Conservation (phyloP, 2,797 vertebrate genomes). For the Jordanella pulchra region DNA sequence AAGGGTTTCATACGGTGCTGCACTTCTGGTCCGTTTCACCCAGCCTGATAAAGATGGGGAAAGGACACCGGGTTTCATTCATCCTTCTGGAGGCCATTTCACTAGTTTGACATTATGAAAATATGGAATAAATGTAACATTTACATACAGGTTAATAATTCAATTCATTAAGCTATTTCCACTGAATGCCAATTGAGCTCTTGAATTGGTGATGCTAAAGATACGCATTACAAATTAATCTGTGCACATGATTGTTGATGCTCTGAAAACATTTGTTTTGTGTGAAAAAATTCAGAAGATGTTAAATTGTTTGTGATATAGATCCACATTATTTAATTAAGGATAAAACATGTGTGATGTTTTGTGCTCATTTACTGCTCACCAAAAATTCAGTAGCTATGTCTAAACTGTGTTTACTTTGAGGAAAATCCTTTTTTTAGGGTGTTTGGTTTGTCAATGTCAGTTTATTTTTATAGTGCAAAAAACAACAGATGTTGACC, state of each 20-base stretch:
- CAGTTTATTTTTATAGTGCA: no score
- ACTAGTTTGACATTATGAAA: no score
- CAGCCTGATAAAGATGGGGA: constrained; percentile 20
- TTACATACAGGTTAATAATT: background rate
- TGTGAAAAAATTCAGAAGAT: background rate
- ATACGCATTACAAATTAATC: background rate
- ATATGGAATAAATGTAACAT: background rate
- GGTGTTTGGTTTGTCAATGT: no score
- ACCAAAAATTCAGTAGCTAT: background rate
- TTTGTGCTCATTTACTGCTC: background rate
- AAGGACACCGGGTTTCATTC: constrained; percentile 10
- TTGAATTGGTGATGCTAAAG: background rate
- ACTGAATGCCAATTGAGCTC: background rate
- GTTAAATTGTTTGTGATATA: background rate
- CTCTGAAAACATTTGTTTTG: background rate
- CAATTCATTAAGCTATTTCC: background rate
- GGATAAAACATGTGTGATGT: background rate
- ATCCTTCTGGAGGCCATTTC: background rate
- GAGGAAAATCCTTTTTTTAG: background rate
- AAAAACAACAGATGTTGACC: no score
- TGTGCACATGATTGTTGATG: no score
- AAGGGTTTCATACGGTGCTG: constrained; percentile 64
- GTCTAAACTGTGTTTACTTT: background rate
- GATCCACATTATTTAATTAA: background rate
- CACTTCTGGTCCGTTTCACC: constrained; percentile 59